These are phyloP conservation scores for Grallaria varia DNA, from an alignment of 2,113 vertebrate species.

Conservation along the genomic window DNA sequence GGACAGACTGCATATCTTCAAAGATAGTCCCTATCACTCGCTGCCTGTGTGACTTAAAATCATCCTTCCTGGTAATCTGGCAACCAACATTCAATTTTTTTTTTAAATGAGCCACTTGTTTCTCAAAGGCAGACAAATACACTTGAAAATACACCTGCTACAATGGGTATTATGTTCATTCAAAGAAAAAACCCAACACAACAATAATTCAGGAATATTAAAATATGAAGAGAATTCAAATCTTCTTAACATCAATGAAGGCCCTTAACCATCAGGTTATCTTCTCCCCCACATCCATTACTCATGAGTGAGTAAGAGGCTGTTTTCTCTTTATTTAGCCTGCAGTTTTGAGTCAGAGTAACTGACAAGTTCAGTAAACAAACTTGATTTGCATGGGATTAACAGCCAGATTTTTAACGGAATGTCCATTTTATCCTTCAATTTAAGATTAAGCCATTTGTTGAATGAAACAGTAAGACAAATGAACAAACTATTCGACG, in stretches of 20 bases:
- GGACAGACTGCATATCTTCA: background rate
- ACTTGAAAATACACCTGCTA: background rate
- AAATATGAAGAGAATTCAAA: background rate
- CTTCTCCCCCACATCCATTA: background rate
- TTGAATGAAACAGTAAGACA: background rate
- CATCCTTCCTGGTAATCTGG: background rate
- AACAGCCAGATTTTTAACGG: background rate
- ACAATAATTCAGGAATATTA: background rate
- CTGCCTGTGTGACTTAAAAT: background rate
- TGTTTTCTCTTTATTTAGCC: background rate
- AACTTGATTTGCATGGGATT: background rate
- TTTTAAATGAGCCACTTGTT: background rate
- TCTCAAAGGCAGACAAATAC: background rate
- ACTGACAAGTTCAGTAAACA: background rate
- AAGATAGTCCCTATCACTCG: background rate
- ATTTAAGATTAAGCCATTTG: background rate
- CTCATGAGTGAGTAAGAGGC: background rate
- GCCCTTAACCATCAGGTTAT: background rate
- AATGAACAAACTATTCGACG: background rate
- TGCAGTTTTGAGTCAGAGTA: background rate
- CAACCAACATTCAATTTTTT: background rate
- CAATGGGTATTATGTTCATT: fast-evolving
- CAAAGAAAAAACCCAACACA: background rate
- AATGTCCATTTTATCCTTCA: background rate
- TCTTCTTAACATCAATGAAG: background rate